Evolutionary conservation across 1,140 invertebrate species (phyloP).

Genomic region (Apocrypta bakeri): DNA sequence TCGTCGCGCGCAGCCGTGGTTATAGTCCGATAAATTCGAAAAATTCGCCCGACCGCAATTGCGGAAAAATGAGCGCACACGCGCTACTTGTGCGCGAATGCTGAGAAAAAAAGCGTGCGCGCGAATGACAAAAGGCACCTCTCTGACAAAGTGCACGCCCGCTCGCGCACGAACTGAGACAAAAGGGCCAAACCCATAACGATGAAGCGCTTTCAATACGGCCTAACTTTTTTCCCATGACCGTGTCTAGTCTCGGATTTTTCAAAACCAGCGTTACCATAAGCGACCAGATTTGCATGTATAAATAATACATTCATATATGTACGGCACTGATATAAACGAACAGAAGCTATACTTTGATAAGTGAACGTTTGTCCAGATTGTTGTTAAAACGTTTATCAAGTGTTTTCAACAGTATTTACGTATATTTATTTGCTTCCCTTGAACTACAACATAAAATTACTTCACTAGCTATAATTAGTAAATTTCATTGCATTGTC

Average conservation of each 20-base stretch:
- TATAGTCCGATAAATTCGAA: slow-evolving; percentile 59
- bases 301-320: background rate
- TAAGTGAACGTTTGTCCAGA: no score
- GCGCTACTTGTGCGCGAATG: background rate
- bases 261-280: background rate
- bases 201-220: background rate
- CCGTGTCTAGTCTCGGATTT: background rate
- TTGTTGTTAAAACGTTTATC: no score
- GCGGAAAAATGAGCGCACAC: slow-evolving; percentile 46
- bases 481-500: no score
- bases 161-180: slow-evolving; percentile 52
- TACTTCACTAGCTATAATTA: no score
- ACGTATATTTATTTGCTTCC: no score
- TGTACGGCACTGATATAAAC: no score
- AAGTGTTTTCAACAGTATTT: no score
- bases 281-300: background rate
- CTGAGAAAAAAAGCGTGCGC: slow-evolving; percentile 1
- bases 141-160: slow-evolving; percentile 53
- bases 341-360: no score
- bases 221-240: slow-evolving; percentile 22
- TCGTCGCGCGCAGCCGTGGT: background rate
- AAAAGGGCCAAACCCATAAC: slow-evolving; percentile 43
- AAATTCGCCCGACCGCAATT: slow-evolving; percentile 43
- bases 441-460: no score
- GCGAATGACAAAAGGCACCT: background rate